Evolutionary conservation across 2,888 invertebrate genomes (phyloP), one percentile per base, ranked within the genome.

Genomic region (Limnephilus rhombicus): DNA sequence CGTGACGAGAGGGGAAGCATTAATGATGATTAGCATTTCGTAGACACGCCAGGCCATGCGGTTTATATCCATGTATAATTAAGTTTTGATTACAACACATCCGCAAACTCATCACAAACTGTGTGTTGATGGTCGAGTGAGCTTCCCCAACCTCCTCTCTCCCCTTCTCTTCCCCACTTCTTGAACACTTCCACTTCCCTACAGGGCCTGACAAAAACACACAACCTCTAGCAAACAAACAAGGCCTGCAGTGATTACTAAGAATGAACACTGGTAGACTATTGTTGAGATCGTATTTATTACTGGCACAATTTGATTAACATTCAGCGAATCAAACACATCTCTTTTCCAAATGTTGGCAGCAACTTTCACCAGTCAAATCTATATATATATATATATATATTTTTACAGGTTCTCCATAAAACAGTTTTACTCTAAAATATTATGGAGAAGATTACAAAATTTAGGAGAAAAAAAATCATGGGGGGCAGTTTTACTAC

Each of bases 31-130:
- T 34, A 89, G 37, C 68, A 80, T 89, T 68, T 68, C 88, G 34
- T 89, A 34, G 85, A 85, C 80, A 89, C 37, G n/a, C 86, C 85
- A 37, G 18, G 85, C 41, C 41, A 85, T 41, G 24, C 18, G 34
- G 82, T 85, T 82, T 82, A 82, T 82, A 82, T 82, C 82, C 34
- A 31, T 34, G 82, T 82, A 34, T 82, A 82, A 82, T 82, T 82
- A 82, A 82, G 82, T 82, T 82, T 82, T 15, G 82, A 86, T 86
- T 86, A 86, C 86, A 86, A n/a, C 37, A 49, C 86, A 45, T 86
- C 86, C 45, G 29, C 86, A 41, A 86, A 86, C 86, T 86, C 85
- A 86, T 86, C 86, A 86, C 86, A 86, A 45, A 86, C 85, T 85
- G 45, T 85, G 45, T 49, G 85, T 85, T 85, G 86, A 86, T 86